These are phyloP conservation scores for Machimus atricapillus DNA, from an alignment of 2,888 invertebrate species.

Conservation along the genomic window DNA sequence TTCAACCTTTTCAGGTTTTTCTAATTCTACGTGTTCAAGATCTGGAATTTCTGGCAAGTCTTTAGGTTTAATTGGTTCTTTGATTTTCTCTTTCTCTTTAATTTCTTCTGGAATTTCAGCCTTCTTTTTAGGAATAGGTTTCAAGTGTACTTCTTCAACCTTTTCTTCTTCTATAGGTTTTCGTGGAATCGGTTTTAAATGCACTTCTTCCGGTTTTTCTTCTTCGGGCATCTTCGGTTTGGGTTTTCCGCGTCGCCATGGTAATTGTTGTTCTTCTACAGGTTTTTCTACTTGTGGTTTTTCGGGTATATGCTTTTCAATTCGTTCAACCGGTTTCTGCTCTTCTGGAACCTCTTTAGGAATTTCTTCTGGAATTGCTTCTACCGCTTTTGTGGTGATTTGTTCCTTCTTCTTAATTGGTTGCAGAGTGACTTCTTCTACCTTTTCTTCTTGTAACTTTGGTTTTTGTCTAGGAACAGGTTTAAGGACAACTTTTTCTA, in stretches of 20 bases:
- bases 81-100: neutral
- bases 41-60: constrained; percentile 48
- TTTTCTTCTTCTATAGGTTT: constrained; percentile 49
- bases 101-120: neutral
- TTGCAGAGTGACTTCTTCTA: constrained; percentile 13
- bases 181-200: constrained; percentile 49
- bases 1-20: constrained; percentile 56
- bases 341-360: too few relatives aligned
- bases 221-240: constrained; percentile 49
- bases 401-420: neutral
- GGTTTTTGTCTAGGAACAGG: constrained; percentile 46
- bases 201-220: constrained; percentile 52
- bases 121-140: constrained; percentile 44
- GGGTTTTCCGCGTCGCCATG: constrained; percentile 49
- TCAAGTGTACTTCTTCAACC: constrained; percentile 54
- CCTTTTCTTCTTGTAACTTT: neutral
- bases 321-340: neutral
- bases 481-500: constrained; percentile 28
- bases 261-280: neutral
- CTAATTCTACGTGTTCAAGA: constrained; percentile 51
- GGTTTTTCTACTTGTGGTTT: neutral
- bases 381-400: constrained; percentile 45
- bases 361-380: neutral
- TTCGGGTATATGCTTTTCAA: neutral
- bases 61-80: neutral